These are phyloP conservation scores for Drosophila murphyi DNA, from an alignment of 1,140 invertebrate genomes.

Conservation along the genomic window DNA sequence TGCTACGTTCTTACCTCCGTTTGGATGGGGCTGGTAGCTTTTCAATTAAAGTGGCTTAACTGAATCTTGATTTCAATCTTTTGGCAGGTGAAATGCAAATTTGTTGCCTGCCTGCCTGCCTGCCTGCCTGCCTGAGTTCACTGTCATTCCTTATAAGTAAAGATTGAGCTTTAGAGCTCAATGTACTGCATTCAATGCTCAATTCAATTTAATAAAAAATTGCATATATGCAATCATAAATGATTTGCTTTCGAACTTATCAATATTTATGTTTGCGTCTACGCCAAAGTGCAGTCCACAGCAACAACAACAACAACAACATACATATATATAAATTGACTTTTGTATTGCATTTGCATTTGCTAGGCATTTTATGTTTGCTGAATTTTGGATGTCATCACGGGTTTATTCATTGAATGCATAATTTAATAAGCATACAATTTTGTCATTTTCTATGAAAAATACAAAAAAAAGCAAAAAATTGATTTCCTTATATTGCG, in stretches of 20 bases:
- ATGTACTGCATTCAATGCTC: constrained; percentile 25
- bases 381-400: constrained; percentile 9
- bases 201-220: constrained; percentile 36
- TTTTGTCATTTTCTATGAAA: constrained; percentile 28
- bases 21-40: constrained; percentile 21
- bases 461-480: constrained; percentile 1
- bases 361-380: constrained; percentile 15
- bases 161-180: constrained; percentile 14
- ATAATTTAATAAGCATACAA: constrained; percentile 40
- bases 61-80: constrained; percentile 77
- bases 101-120: constrained; percentile 26
- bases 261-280: constrained; percentile 57
- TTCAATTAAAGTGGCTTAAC: constrained; percentile 75
- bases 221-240: constrained; percentile 51
- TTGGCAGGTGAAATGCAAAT: constrained; percentile 69
- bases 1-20: constrained; percentile 26
- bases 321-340: constrained; percentile 23
- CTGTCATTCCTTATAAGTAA: constrained; percentile 66
- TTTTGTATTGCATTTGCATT: constrained; percentile 31
- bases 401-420: constrained; percentile 17
- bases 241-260: constrained; percentile 61
- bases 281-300: constrained; percentile 32
- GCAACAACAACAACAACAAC: constrained; percentile 7
- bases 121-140: neutral
- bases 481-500: constrained; percentile 10